Conservation (phyloP, 2,888 invertebrate species). For the Clanis bilineata region DNA sequence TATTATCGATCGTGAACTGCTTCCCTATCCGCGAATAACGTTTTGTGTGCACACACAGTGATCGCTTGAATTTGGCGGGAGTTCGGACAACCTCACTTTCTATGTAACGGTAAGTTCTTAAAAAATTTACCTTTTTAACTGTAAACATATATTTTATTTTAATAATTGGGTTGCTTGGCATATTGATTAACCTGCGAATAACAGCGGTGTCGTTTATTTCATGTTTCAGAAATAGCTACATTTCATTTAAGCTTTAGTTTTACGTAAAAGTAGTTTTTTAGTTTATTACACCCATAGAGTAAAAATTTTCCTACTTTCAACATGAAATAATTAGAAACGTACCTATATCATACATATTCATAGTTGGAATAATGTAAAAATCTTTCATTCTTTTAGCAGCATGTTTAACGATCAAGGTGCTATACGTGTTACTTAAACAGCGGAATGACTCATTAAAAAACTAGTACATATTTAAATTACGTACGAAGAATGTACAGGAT, state of each 20-base stretch:
- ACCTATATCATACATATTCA: background rate
- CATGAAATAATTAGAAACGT: no score
- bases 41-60: conserved; percentile 65
- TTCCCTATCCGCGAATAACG: conserved; percentile 64
- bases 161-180: background rate
- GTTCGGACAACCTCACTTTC: conserved; percentile 48
- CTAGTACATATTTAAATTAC: background rate
- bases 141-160: background rate
- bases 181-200: background rate
- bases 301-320: no score
- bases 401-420: background rate
- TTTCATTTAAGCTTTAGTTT: background rate
- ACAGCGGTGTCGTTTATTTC: background rate
- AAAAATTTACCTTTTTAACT: background rate
- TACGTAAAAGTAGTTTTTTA: no score
- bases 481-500: background rate
- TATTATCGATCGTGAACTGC: conserved; percentile 72
- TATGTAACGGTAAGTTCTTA: conserved; percentile 57
- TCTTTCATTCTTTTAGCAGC: background rate
- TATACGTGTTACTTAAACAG: background rate
- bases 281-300: no score
- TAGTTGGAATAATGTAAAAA: background rate
- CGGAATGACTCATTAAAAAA: background rate
- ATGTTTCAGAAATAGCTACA: background rate
- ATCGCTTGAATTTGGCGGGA: conserved; percentile 72